A percentile compares a stretch with the other conserved stretches of the same genome.
Evolutionary conservation across 2,113 vertebrate species (phyloP).

Genomic region (Oncorhynchus nerka): DNA sequence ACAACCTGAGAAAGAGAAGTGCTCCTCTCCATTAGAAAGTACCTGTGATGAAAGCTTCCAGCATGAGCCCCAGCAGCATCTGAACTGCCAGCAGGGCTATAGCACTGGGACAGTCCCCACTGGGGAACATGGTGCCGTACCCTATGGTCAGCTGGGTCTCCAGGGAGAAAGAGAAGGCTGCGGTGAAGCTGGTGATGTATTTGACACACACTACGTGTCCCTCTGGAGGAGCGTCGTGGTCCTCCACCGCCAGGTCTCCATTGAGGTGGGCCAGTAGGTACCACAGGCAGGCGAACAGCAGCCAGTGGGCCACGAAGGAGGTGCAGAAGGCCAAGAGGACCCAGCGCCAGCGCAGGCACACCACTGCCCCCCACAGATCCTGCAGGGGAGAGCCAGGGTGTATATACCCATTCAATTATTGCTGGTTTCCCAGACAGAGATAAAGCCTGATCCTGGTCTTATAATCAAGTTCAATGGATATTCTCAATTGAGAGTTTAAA

Average conservation of each 20-base stretch:
- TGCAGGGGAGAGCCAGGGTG: conserved; percentile 57
- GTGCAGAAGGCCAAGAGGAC: conserved; percentile 91
- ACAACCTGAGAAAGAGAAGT: background rate
- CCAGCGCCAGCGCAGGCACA: conserved; percentile 96
- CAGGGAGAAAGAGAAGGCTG: conserved; percentile 95
- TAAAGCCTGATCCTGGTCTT: no score
- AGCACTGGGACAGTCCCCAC: conserved; percentile 91
- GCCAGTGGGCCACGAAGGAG: conserved; percentile 93
- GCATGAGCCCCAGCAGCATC: conserved; percentile 96
- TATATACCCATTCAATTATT: no score
- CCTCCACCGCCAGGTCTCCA: conserved; percentile 86
- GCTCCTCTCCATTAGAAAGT: conserved; percentile 38
- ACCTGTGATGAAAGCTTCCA: conserved; percentile 98
- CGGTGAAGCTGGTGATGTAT: conserved; percentile 93
- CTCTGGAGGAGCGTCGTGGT: conserved; percentile 86
- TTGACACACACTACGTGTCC: conserved; percentile 96
- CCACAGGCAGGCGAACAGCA: conserved; percentile 95
- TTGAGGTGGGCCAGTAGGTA: conserved; percentile 93
- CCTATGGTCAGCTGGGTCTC: conserved; percentile 98
- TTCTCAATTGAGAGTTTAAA: no score
- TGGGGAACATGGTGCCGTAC: conserved; percentile 97
- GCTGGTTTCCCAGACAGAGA: no score
- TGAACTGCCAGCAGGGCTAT: conserved; percentile 93
- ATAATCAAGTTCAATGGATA: no score
- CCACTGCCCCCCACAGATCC: conserved; percentile 90